These are phyloP conservation scores for Todiramphus saurophagus DNA, from an alignment of 2,113 vertebrate genomes.

Conservation along the genomic window DNA sequence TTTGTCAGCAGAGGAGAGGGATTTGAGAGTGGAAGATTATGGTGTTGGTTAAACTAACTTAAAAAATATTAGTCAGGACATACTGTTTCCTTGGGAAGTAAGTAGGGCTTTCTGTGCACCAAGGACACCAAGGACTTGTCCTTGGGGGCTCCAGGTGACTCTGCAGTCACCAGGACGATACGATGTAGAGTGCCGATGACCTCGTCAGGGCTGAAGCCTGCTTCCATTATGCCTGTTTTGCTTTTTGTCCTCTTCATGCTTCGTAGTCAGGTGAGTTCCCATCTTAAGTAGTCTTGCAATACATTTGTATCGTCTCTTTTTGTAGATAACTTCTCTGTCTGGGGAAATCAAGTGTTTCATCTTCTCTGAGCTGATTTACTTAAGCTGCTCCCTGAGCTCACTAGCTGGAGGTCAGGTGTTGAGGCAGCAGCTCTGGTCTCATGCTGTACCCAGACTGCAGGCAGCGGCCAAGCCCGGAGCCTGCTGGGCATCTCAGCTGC, in stretches of 20 bases:
- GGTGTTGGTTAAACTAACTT: neutral
- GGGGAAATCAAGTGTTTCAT: neutral
- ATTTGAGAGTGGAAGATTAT: neutral
- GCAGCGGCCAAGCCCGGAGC: neutral
- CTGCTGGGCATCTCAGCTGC: neutral
- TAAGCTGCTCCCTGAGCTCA: neutral
- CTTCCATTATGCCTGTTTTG: neutral
- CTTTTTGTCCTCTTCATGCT: neutral
- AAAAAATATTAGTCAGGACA: neutral
- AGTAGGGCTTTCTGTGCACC: neutral
- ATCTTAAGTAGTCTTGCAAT: neutral
- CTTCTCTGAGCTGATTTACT: neutral
- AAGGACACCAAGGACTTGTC: conserved; percentile 13
- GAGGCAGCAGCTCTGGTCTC: neutral
- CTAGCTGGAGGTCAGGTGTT: neutral
- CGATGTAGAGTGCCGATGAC: neutral
- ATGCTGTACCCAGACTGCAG: neutral
- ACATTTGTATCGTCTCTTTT: fast-evolving
- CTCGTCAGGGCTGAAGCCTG: neutral
- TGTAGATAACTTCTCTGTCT: neutral
- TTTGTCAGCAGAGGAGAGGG: neutral
- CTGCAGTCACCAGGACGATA: neutral
- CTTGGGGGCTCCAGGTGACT: conserved; percentile 38
- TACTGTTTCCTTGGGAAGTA: conserved; percentile 44
- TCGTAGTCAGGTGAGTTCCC: neutral